Conservation (phyloP, 2,888 invertebrate species). For the Ophion obscuratus region DNA sequence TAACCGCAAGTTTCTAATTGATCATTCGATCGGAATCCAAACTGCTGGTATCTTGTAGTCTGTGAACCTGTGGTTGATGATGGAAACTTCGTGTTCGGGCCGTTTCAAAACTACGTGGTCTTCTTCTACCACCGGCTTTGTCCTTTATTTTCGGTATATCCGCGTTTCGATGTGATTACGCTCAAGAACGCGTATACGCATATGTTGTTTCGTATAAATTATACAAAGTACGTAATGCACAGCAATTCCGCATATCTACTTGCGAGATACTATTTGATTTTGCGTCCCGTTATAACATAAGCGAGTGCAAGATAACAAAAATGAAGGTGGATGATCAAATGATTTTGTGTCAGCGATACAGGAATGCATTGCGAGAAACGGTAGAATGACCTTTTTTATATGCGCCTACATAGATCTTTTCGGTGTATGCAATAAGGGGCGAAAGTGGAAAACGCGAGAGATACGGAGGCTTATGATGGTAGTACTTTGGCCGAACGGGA, state of each 20-base stretch:
- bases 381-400: conserved; percentile 63
- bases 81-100: not conserved
- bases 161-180: not conserved
- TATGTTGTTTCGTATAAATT: conserved; percentile 10
- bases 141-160: not conserved
- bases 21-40: not conserved
- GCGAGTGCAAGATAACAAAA: conserved; percentile 17
- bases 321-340: conserved; percentile 36
- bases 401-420: conserved; percentile 59
- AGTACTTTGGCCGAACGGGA: conserved; percentile 56
- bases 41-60: not conserved
- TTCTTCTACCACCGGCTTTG: not conserved
- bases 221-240: not conserved
- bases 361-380: conserved; percentile 29
- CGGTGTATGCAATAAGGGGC: conserved; percentile 51
- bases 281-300: not conserved
- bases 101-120: too few species aligned
- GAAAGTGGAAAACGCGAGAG: conserved; percentile 62
- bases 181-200: not conserved
- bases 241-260: not conserved
- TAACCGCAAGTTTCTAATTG: not conserved
- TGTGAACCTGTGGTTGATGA: not conserved
- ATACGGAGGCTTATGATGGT: conserved; percentile 64
- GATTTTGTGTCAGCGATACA: conserved; percentile 18
- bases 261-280: conserved; percentile 5